Evolutionary conservation across 2,888 invertebrate genomes (phyloP), one percentile per base, ranked within the genome.

Genomic region (Teinopalpus imperialis): DNA sequence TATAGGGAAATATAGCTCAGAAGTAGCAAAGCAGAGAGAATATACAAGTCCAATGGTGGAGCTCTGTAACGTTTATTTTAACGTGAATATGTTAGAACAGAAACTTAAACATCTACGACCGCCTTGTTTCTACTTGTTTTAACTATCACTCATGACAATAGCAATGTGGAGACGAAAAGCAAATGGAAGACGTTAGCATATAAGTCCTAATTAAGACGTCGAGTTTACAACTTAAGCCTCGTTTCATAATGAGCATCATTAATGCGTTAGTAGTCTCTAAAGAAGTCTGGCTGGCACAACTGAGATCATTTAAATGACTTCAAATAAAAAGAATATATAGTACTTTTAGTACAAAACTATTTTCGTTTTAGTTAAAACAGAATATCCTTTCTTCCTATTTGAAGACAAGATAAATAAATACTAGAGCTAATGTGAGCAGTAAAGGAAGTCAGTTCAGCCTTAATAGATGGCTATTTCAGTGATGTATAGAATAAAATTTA

Each of bases 201-300:
- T 34, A 39, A 46, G 21, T 34, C 45, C 40, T 46, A 46, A 46
- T 46, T 46, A 46, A 46, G 45, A 40, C 40, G 44, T 27, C 34
- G 27, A 21, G 34, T 40, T 35, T 21, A 40, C 40, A 34, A 29
- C 27, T 34, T 13, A 29, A 40, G 39, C 21, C 45, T 21, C 40
- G 29, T 45, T 8, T 37, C 35, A 27, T 46, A 46, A 34, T 40
- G 34, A 46, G 27, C 40, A 34, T 23, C 34, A 21, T 40, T 44
- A 40, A 46, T 46, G 32, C 4, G n/a, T 40, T 14, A 40, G 45
- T 27, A 30, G 40, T 14, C 40, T 21, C 1, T 1, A 8, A 20
- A 34, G 34, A 21, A 5, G 14, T n/a, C n/a, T n/a, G n/a, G n/a
- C n/a, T n/a, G n/a, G 9, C 3, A 30, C 21, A 30, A 30, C 13